Evolutionary conservation across 2,888 invertebrate species (phyloP), one percentile per base, ranked within the genome.

Genomic region (Smittia sp.): DNA sequence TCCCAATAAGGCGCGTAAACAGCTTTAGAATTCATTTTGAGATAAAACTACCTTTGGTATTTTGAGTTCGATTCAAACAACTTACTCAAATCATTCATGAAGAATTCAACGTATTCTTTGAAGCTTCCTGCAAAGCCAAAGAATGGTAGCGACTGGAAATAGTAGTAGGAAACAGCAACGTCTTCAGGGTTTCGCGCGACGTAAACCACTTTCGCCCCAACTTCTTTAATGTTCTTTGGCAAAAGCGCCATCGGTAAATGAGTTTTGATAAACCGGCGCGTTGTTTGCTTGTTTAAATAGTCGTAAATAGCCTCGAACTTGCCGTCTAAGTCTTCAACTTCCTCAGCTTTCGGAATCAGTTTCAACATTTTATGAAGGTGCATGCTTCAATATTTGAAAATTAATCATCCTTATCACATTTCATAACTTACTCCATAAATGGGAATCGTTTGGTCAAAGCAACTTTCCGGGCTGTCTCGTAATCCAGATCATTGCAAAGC

Each of bases 151-250:
- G 88, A 84, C 80, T 91, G 91, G 67, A 93, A 85, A 79, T 93
- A 89, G 78, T 90, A 95, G 80, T 88, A 93, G 0, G 94, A 94
- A 0, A 94, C 91, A 0, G 88, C 89, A 0, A 93, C 91, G 80
- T 95, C 94, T 80, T 92, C 90, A 0, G 94, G 93, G 81, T 95
- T 92, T 74, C 95, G 85, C 0, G 92, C 90, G 0, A 94, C 89
- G 78, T 94, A 95, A 66, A 95, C 86, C 20, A 84, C 85, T 80
- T 87, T 87, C 76, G 84, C 84, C 11, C 85, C 83, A 25, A 80
- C 77, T 54, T 86, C 83, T 74, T 89, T 81, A 4, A 89, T 80
- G 75, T 84, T 83, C 0, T 87, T 87, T 0, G 92, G 90, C 41
- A 93, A 79, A 1, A 93, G 82, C 13, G 90, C 90, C 74, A 92